Conservation (phyloP, 2,888 invertebrate species). For the Cantharis rustica region DNA sequence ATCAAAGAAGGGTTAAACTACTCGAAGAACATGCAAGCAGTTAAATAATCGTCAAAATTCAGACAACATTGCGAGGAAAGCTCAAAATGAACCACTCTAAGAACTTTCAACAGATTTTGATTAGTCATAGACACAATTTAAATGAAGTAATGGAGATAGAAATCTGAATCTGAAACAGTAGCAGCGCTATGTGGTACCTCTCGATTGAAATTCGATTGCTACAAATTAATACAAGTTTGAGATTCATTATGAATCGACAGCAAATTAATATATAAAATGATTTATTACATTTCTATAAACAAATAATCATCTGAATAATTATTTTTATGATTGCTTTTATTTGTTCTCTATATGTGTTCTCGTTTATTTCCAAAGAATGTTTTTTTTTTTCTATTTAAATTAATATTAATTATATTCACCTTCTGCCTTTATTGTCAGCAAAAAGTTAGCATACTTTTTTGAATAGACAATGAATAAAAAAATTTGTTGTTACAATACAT, state of each 20-base stretch:
- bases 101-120: constrained; percentile 56
- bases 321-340: constrained; percentile 12
- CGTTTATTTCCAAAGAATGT: not conserved
- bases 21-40: constrained; percentile 42
- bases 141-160: constrained; percentile 56
- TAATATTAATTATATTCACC: not conserved
- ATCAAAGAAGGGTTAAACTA: constrained; percentile 57
- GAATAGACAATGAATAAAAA: not conserved
- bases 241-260: constrained; percentile 53
- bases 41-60: constrained; percentile 17
- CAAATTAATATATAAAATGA: constrained; percentile 43
- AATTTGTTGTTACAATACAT: not conserved
- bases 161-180: constrained; percentile 58
- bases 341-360: not conserved
- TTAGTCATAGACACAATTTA: constrained; percentile 59
- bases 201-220: constrained; percentile 56
- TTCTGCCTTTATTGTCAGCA: not conserved
- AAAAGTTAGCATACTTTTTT: not conserved
- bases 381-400: not conserved
- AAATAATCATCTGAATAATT: constrained; percentile 5
- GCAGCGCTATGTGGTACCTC: constrained; percentile 47
- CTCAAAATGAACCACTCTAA: constrained; percentile 41
- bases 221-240: constrained; percentile 52
- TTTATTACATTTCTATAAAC: constrained; percentile 33
- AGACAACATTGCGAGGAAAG: constrained; percentile 10